Conservation (phyloP, 1,140 invertebrate genomes). For the Mya arenaria region DNA sequence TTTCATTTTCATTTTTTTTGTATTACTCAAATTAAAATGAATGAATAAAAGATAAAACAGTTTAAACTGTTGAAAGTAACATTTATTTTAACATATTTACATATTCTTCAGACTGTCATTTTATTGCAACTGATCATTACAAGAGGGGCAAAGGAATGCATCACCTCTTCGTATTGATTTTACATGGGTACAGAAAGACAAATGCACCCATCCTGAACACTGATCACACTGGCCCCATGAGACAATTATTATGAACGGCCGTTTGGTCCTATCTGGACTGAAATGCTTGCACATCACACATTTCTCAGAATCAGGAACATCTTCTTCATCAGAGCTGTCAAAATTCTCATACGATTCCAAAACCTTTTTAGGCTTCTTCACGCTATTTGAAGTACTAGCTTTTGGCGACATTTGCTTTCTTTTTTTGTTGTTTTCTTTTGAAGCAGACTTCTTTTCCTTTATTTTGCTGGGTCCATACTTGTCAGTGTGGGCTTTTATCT, state of each 20-base stretch:
- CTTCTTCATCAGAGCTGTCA: conserved; percentile 7
- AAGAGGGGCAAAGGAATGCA: too few species aligned
- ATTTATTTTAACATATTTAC: too few species aligned
- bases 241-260: conserved; percentile 8
- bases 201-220: conserved; percentile 4
- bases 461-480: too few species aligned
- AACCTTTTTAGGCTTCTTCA: neutral
- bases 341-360: neutral
- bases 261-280: neutral
- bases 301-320: neutral
- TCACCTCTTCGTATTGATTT: too few species aligned
- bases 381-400: neutral
- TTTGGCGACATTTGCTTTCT: neutral
- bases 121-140: too few species aligned
- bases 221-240: conserved; percentile 16
- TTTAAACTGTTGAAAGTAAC: too few species aligned
- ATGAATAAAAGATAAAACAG: too few species aligned
- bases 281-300: conserved; percentile 6
- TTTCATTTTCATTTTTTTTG: too few species aligned
- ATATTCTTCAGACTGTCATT: too few species aligned
- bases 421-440: neutral
- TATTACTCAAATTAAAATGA: too few species aligned
- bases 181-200: too few species aligned
- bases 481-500: neutral
- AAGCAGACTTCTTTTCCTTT: neutral